These are phyloP conservation scores for Sesia bembeciformis DNA, from an alignment of 2,888 invertebrate species.

Conservation along the genomic window DNA sequence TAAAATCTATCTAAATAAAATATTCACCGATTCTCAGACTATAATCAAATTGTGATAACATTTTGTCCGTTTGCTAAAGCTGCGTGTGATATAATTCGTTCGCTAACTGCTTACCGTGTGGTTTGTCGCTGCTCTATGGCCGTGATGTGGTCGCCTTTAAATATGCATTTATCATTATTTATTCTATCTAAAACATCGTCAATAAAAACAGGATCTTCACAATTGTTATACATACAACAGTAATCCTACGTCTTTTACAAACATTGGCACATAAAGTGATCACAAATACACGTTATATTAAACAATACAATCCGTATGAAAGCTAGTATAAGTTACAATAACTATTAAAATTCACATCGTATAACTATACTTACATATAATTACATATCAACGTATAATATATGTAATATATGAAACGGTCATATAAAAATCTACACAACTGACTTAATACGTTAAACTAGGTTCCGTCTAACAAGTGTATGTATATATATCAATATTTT, in stretches of 20 bases:
- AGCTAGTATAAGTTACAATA: slow-evolving; percentile 17
- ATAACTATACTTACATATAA: slow-evolving; percentile 4
- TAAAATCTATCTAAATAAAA: too few species aligned
- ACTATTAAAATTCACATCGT: slow-evolving; percentile 33
- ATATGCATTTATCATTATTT: neutral
- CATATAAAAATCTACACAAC: slow-evolving; percentile 64
- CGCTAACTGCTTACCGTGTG: too few species aligned
- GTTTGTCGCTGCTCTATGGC: too few species aligned
- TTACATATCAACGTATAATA: slow-evolving; percentile 27
- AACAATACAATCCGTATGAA: slow-evolving; percentile 33
- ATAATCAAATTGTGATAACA: too few species aligned
- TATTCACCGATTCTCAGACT: too few species aligned
- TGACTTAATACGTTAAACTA: slow-evolving; percentile 9
- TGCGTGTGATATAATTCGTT: too few species aligned
- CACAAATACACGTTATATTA: slow-evolving; percentile 51
- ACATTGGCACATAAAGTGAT: slow-evolving; percentile 66
- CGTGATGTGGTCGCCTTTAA: too few species aligned
- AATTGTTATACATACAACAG: neutral
- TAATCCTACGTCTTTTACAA: slow-evolving; percentile 47
- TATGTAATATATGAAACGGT: slow-evolving; percentile 45
- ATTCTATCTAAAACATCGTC: neutral
- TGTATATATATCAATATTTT: slow-evolving; percentile 45
- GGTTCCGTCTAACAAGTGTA: slow-evolving; percentile 45
- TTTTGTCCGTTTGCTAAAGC: too few species aligned
- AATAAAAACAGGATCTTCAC: neutral